phyloP scores from a whole-genome alignment of 2,797 vertebrate genomes.

The Micropoecilia bifurca region DNA sequence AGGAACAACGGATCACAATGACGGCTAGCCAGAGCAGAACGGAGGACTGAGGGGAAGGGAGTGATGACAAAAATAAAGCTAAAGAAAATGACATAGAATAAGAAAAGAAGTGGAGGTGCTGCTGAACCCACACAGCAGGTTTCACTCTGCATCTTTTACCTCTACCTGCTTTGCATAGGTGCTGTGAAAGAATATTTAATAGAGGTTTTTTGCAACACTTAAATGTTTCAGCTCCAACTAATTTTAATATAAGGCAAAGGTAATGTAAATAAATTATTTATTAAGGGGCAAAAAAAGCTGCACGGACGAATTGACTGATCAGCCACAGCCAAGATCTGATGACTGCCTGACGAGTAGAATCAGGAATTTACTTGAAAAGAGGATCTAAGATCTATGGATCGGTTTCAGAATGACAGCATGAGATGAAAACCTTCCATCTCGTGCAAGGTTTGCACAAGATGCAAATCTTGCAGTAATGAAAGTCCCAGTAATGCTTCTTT shows the following conservation, averaged over 20 bases:
- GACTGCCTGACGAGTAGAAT: neutral
- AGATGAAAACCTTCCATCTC: neutral
- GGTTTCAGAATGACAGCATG: neutral
- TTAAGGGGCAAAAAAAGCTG: neutral
- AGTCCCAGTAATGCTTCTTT: too few relatives aligned
- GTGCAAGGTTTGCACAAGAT: too few relatives aligned
- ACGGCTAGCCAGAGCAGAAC: slow-evolving; percentile 44
- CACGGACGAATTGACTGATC: neutral
- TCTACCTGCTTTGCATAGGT: neutral
- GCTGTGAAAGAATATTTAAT: neutral
- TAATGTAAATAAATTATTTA: neutral
- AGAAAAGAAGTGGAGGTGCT: neutral
- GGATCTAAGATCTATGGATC: neutral
- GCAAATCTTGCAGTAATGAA: too few relatives aligned
- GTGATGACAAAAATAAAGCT: slow-evolving; percentile 27
- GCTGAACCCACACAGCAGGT: slow-evolving; percentile 9
- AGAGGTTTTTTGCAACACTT: neutral
- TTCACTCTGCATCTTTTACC: slow-evolving; percentile 1
- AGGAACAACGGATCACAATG: slow-evolving; percentile 57
- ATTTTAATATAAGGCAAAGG: neutral
- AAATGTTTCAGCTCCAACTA: neutral
- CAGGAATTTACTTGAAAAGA: neutral
- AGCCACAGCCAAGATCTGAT: neutral
- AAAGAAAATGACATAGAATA: neutral
- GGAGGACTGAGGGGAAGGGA: slow-evolving; percentile 15